A percentile compares a stretch with the other conserved stretches of the same genome.
These are phyloP conservation scores for Aphaenogaster floridana DNA, from an alignment of 1,140 invertebrate genomes.

Conservation along the genomic window DNA sequence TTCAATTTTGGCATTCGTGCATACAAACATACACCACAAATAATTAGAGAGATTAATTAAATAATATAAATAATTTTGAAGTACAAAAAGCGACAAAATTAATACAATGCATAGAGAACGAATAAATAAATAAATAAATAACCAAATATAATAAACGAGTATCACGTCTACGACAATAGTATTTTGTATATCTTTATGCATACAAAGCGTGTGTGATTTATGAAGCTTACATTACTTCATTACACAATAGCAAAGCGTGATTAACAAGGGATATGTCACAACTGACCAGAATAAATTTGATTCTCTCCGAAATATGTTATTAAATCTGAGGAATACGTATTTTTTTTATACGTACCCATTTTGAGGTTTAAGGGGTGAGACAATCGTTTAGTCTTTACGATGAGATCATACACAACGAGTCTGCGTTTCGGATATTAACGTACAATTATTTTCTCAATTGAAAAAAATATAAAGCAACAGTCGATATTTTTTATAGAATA, in stretches of 20 bases:
- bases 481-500: neutral
- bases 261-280: too few species aligned
- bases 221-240: neutral
- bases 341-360: too few species aligned
- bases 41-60: constrained; percentile 43
- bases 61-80: constrained; percentile 23
- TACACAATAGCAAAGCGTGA: constrained; percentile 26
- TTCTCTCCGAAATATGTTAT: too few species aligned
- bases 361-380: too few species aligned
- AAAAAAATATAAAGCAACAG: neutral
- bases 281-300: too few species aligned
- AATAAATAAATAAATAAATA: constrained; percentile 61
- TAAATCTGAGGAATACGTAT: too few species aligned
- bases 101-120: constrained; percentile 28
- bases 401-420: neutral
- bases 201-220: constrained; percentile 32
- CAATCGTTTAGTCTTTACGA: constrained; percentile 47
- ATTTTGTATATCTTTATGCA: constrained; percentile 7
- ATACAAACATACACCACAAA: constrained; percentile 48
- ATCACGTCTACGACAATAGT: constrained; percentile 24
- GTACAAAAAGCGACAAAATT: neutral
- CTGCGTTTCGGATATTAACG: constrained; percentile 6
- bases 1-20: constrained; percentile 43
- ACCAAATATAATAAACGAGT: constrained; percentile 25
- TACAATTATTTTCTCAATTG: constrained; percentile 1